A percentile compares a stretch with the other conserved stretches of the same genome.
These are phyloP conservation scores for Melinopterus prodromus DNA, from an alignment of 2,888 invertebrate species.

Conservation along the genomic window DNA sequence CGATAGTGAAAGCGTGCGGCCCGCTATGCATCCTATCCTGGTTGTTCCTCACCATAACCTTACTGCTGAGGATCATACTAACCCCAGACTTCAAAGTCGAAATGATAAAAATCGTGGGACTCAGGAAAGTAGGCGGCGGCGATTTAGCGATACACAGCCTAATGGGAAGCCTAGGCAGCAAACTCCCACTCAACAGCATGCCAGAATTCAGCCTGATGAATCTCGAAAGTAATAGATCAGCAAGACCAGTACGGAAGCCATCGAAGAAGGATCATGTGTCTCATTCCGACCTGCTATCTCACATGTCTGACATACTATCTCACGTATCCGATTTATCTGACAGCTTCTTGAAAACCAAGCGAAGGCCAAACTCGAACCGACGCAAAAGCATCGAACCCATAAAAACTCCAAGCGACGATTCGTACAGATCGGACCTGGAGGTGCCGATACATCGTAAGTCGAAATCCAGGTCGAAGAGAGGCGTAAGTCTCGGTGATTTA, in stretches of 20 bases:
- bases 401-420: neutral
- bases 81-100: conserved; percentile 41
- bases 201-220: neutral
- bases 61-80: conserved; percentile 43
- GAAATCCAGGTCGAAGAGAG: neutral
- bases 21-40: conserved; percentile 45
- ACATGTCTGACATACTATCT: neutral
- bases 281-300: neutral
- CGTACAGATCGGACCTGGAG: neutral
- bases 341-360: neutral
- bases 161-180: neutral
- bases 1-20: conserved; percentile 28
- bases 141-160: neutral
- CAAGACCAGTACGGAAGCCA: neutral
- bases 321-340: neutral
- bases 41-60: conserved; percentile 43
- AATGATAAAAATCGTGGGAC: conserved; percentile 20
- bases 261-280: neutral
- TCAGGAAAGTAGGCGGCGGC: neutral
- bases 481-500: neutral
- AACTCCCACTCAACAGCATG: conserved; percentile 16
- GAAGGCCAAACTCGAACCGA: neutral
- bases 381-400: neutral
- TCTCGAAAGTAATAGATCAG: neutral
- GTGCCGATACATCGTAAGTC: neutral